Evolutionary conservation across 2,113 vertebrate genomes (phyloP).

Genomic region (Xiphophorus hellerii): DNA sequence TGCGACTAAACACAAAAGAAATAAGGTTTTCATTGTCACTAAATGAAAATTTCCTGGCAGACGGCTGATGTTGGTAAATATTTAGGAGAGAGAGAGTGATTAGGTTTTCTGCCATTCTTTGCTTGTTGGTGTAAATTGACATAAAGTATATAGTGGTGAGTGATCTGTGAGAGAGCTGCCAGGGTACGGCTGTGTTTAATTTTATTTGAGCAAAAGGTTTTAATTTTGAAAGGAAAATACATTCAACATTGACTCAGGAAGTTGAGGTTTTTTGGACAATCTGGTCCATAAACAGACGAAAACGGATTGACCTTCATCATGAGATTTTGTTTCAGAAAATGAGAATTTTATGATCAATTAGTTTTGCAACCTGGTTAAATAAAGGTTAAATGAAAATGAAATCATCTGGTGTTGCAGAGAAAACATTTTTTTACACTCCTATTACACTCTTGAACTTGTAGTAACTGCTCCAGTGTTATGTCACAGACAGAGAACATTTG

Average conservation of each 20-base stretch:
- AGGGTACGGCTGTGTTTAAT: background rate
- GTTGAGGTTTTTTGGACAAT: background rate
- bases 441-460: too few relatives aligned
- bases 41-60: constrained; percentile 16
- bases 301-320: constrained; percentile 25
- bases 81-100: constrained; percentile 10
- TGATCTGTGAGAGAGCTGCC: too few relatives aligned
- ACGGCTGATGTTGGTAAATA: background rate
- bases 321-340: too few relatives aligned
- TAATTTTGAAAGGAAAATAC: background rate
- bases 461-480: too few relatives aligned
- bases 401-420: too few relatives aligned
- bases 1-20: background rate
- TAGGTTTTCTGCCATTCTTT: constrained; percentile 21
- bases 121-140: constrained; percentile 1
- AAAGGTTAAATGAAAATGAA: too few relatives aligned
- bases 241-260: background rate
- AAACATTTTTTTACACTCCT: too few relatives aligned
- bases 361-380: too few relatives aligned
- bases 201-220: background rate
- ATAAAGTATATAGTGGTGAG: too few relatives aligned
- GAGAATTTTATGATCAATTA: too few relatives aligned
- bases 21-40: constrained; percentile 6
- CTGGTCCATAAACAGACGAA: constrained; percentile 28
- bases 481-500: too few relatives aligned